Conservation (phyloP, 2,113 vertebrate genomes). For the Tachysurus vachellii region DNA sequence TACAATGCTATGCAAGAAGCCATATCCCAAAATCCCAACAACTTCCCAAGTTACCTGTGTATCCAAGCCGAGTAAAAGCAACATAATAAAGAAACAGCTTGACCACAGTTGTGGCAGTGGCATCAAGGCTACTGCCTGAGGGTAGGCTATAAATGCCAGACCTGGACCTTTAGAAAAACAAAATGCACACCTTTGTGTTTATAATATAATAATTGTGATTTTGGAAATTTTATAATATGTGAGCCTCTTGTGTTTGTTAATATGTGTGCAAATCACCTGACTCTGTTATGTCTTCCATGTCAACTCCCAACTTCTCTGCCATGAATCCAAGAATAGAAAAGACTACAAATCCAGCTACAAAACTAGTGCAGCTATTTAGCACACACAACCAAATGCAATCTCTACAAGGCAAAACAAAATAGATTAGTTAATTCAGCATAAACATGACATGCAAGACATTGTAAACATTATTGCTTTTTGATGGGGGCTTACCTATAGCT, state of each 20-base stretch:
- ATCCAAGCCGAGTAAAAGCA: conserved; percentile 72
- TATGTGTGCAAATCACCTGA: conserved; percentile 63
- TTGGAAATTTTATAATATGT: background rate
- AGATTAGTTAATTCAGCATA: background rate
- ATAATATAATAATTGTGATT: background rate
- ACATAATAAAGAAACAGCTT: conserved; percentile 72
- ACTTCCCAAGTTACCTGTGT: conserved; percentile 63
- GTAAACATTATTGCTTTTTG: background rate
- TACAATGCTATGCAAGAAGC: background rate
- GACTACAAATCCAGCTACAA: conserved; percentile 72
- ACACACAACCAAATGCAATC: conserved; percentile 69
- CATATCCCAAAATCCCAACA: background rate
- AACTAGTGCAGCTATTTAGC: conserved; percentile 71
- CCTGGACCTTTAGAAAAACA: conserved; percentile 65
- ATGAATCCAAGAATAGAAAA: conserved; percentile 78
- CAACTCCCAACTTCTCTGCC: conserved; percentile 66
- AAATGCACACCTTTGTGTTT: background rate
- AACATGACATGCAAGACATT: background rate
- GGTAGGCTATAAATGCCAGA: conserved; percentile 72
- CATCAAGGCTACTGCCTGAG: conserved; percentile 74
- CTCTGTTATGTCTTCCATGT: conserved; percentile 69
- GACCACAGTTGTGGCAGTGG: conserved; percentile 74
- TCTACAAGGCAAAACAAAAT: conserved; percentile 54
- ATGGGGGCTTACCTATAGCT: conserved; percentile 66
- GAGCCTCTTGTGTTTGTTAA: background rate